Evolutionary conservation across 2,113 vertebrate species (phyloP), one percentile per base, ranked within the genome.

Genomic region (Zingel zingel): DNA sequence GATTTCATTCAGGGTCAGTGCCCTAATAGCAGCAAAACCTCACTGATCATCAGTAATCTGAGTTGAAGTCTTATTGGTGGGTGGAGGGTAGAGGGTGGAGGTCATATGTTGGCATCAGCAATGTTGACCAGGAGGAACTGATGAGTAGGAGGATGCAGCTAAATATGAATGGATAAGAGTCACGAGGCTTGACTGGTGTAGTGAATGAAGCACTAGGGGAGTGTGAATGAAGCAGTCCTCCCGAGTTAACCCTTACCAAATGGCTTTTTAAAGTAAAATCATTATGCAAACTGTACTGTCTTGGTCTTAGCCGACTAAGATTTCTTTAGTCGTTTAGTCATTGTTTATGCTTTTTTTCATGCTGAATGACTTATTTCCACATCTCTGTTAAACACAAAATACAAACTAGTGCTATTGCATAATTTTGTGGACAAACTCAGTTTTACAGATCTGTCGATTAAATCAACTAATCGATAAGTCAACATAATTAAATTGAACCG

Each of bases 1-100:
- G 27, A 70, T 50, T 56, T 30, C 21, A 45, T 67, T 74, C 43
- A 63, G 65, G 57, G 36, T 63, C 65, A 39, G 0, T 23, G 25
- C 6, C 18, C 14, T 73, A 56, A 65, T 65, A 36, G 15, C 47
- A 62, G 33, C 68, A 78, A 47, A 45, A 74, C 54, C 43, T n/a
- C 21, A 33, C 48, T 54, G 45, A 79, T 51, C 13, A 33, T 25
- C 15, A n/a, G 45, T 66, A 15, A 25, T 53, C 36, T 25, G 50
- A 59, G 33, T 56, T 33, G 47, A 12, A 36, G 21, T 27, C 10
- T n/a, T 30, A 59, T 23, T 43, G 54, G 30, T 21, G 59, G 59
- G 43, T 19, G 25, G 50, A 33, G 19, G 51, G 36, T 43, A 3
- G 12, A 27, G 47, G 9, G 48, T 53, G 33, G 10, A 25, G 50